Conservation (phyloP, 1,140 invertebrate genomes). For the Orius laevigatus region DNA sequence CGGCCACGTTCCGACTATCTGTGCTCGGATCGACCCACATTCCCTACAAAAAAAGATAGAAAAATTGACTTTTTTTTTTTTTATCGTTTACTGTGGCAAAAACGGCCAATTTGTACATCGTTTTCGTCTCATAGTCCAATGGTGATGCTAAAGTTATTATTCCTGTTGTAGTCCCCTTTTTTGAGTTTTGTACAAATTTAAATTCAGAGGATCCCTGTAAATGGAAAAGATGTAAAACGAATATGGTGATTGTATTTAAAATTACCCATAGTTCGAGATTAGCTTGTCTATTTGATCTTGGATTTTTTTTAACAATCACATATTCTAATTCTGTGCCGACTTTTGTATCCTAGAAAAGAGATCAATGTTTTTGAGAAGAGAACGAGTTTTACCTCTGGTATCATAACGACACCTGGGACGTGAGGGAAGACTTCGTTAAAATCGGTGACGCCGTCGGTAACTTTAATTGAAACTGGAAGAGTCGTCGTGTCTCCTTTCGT, state of each 20-base stretch:
- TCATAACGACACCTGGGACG: slow-evolving; percentile 57
- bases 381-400: slow-evolving; percentile 46
- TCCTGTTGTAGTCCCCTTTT: slow-evolving; percentile 23
- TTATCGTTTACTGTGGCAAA: slow-evolving; percentile 54
- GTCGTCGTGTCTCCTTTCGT: slow-evolving; percentile 56
- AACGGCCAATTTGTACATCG: slow-evolving; percentile 64
- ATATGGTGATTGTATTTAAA: slow-evolving; percentile 17
- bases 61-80: no score
- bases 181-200: slow-evolving; percentile 20
- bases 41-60: slow-evolving; percentile 38
- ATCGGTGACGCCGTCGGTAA: slow-evolving; percentile 61
- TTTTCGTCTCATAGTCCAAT: slow-evolving; percentile 70
- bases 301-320: slow-evolving; percentile 60
- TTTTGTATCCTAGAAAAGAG: slow-evolving; percentile 47
- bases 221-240: slow-evolving; percentile 5
- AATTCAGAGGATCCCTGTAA: slow-evolving; percentile 41
- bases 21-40: slow-evolving; percentile 61
- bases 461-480: slow-evolving; percentile 63
- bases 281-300: slow-evolving; percentile 52
- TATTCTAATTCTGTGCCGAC: slow-evolving; percentile 64
- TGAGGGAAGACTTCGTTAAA: slow-evolving; percentile 68
- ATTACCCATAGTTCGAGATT: slow-evolving; percentile 62
- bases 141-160: slow-evolving; percentile 27
- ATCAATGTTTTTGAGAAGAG: background rate
- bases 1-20: slow-evolving; percentile 71